Percentiles rank a stretch among this genome's conserved stretches.
Evolutionary conservation across 2,888 invertebrate genomes (phyloP).

Genomic region (Hoplodrina ambigua): DNA sequence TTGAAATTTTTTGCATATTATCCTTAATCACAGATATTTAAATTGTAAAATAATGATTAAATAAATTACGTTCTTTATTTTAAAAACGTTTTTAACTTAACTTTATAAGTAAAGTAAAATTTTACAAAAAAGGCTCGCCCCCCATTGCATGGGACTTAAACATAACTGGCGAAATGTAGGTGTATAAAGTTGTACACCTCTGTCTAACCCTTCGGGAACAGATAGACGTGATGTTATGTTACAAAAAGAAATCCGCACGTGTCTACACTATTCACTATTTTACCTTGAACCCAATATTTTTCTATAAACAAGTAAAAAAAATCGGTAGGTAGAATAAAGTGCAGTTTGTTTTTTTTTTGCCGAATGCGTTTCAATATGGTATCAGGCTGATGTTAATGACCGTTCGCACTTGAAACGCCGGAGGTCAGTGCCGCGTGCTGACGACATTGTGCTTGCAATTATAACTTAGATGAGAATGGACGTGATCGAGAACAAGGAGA

Average conservation of each 20-base stretch:
- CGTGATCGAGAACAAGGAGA: slow-evolving; percentile 35
- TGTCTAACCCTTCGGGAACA: no score
- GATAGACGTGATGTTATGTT: no score
- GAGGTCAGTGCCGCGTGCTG: slow-evolving; percentile 83
- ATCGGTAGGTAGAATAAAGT: slow-evolving; percentile 32
- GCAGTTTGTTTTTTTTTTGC: slow-evolving; percentile 39
- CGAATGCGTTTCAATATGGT: slow-evolving; percentile 65
- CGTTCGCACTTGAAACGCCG: slow-evolving; percentile 82
- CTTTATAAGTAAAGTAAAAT: no score
- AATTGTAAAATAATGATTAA: no score
- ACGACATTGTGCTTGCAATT: slow-evolving; percentile 82
- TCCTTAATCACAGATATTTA: no score
- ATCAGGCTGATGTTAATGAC: slow-evolving; percentile 75
- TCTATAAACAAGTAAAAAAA: slow-evolving; percentile 24
- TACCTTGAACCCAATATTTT: slow-evolving; percentile 51
- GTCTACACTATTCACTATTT: neutral
- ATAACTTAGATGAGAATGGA: slow-evolving; percentile 75
- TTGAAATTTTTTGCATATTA: no score
- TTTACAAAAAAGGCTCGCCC: no score
- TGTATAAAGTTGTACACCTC: no score
- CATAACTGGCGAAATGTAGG: no score
- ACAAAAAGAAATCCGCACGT: neutral
- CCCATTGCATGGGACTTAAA: no score
- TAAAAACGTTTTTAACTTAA: no score
- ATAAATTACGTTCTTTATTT: no score